Base-by-base conservation (phyloP, 1,140 invertebrate genomes). In the Muscidifurax raptorellus region DNA sequence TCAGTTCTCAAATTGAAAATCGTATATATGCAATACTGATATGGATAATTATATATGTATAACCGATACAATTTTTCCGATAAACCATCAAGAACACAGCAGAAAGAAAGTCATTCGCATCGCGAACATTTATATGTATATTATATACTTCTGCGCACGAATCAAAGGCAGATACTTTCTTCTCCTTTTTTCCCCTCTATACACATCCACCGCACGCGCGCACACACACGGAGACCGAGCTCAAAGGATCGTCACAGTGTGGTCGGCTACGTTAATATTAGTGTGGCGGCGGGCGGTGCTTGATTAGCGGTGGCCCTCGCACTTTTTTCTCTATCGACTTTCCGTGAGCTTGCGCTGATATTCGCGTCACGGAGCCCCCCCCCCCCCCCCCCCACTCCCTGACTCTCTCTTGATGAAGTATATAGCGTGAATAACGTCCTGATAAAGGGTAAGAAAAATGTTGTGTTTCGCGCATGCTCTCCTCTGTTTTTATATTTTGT, bases 311-410 rank as follows among this genome's bases (percentile, higher is more conserved):
- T 12, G 67, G 80, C 80, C 76, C 67, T 12, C 67, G 28, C 36
- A 69, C 67, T 64, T 72, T 80, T 84, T 79, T 52, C 82, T 40
- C 79, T 47, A 82, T 86, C 69, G 80, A 25, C 52, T 77, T 72
- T 75, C 28, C 40, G 18, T 15, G n/a, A n/a, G 18, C 66, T 76
- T 36, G 15, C 18, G 79, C 64, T 30, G 75, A 77, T 84, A 86
- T 86, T 86, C 86, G 18, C 80, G 79, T 86, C 85, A 86, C 83
- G 86, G 27, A 74, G 18, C 32, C 5, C 28, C 82, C 27, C 64
- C 10, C 32, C n/a, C 15, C 15, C 6, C 22, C 59, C 59, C 59
- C n/a, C n/a, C n/a, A n/a, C n/a, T n/a, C n/a, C n/a, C n/a, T n/a
- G n/a, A n/a, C n/a, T 25, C 25, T 27, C 3, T 30, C 28, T 27